Percentiles rank a stretch among this genome's conserved stretches.
Evolutionary conservation across 2,113 vertebrate genomes (phyloP).

Genomic region (Pseudorasbora parva): DNA sequence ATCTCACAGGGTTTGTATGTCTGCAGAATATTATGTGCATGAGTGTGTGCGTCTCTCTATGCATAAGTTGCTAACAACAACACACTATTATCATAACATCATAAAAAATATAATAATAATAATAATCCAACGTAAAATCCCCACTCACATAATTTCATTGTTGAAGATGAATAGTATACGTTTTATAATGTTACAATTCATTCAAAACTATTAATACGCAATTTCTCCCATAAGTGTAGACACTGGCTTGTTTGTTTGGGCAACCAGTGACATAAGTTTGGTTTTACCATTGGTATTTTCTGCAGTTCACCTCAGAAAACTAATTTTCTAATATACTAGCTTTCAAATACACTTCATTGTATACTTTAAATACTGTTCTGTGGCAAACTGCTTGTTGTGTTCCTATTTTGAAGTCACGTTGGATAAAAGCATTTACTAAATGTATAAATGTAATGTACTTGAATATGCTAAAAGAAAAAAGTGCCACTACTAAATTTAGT

Average conservation of each 20-base stretch:
- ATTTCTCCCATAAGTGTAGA: not conserved
- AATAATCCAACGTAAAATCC: too few species aligned
- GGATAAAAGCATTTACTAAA: not conserved
- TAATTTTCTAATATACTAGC: not conserved
- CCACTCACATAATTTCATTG: not conserved
- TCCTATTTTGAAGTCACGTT: not conserved
- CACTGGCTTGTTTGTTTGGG: not conserved
- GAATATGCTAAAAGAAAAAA: not conserved
- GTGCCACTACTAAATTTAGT: not conserved
- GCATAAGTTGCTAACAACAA: conserved; percentile 16
- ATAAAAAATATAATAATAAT: too few species aligned
- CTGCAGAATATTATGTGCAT: not conserved
- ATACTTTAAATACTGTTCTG: not conserved
- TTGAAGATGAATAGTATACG: not conserved
- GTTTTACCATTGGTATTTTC: not conserved
- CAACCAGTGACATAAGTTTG: not conserved
- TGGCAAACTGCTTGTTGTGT: not conserved
- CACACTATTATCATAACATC: not conserved
- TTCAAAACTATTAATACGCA: not conserved
- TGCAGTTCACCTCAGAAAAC: not conserved
- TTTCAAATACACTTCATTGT: not conserved
- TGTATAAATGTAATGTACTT: not conserved
- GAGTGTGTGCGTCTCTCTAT: not conserved
- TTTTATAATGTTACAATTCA: not conserved
- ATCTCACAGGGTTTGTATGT: conserved; percentile 33